Evolutionary conservation across 2,113 vertebrate genomes (phyloP), one percentile per base, ranked within the genome.

Genomic region (Leucosticte australis): DNA sequence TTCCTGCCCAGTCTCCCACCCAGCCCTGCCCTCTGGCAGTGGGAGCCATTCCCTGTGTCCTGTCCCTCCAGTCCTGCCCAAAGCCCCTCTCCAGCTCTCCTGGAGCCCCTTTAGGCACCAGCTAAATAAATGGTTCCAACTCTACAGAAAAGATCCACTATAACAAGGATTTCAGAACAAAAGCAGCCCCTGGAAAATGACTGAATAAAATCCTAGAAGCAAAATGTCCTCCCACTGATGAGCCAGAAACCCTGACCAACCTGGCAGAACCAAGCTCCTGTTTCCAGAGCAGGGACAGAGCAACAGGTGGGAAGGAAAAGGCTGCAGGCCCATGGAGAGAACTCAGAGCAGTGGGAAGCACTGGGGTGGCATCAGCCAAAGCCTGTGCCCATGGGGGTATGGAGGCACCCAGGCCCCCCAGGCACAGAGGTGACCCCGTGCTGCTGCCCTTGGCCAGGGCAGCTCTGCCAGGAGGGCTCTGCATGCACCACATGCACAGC

Each of bases 291-390:
- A 55, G 27, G 37, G 21, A 7, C 62, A 49, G 31, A 80, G 67
- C 65, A 28, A 16, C 22, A 21, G 19, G 80, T 4, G 27, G 49
- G 77, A 49, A 50, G 68, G 62, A 6, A 21, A 35, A 42, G 5
- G 60, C 56, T 77, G 64, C 12, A 56, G 75, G 57, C 30, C 8
- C 2, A 0, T 0, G n/a, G 16, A 7, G 6, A 27, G 22, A 0
- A 0, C 23, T 10, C 4, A 1, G 18, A 24, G 33, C 30, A 80
- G 76, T 6, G n/a, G 47, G 49, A 53, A 57, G 37, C 0, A 3
- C 42, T n/a, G 19, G 11, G 8, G 56, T 18, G 52, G 18, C 39
- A 5, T 0, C 3, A 47, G 63, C 21, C 2, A 3, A 15, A 13
- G 3, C 11, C 37, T 30, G 91, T 56, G 49, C 35, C 55, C 35